phyloP scores from a whole-genome alignment of 2,113 vertebrate genomes.

The Pavo muticus region DNA sequence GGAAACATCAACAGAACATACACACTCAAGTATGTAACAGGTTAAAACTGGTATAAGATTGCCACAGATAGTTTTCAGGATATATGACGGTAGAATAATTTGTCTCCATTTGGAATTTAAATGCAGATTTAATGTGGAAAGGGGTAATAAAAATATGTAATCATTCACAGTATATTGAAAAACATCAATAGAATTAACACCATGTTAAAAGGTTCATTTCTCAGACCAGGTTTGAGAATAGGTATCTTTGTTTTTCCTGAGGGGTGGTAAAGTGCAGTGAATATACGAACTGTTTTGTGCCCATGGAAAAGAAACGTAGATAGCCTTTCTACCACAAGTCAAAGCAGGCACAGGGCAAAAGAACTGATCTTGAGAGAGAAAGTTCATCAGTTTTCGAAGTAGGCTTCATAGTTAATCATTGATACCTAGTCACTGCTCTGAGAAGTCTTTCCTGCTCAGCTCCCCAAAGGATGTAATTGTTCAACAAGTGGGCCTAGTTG shows the following conservation, averaged over 20 bases:
- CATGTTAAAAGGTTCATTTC: background rate
- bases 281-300: background rate
- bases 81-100: background rate
- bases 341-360: background rate
- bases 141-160: background rate
- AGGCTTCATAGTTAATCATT: background rate
- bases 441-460: background rate
- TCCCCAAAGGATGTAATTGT: background rate
- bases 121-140: background rate
- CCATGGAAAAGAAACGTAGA: background rate
- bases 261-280: background rate
- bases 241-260: background rate
- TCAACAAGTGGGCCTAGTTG: background rate
- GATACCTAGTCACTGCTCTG: background rate
- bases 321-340: fast-evolving
- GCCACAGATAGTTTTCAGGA: background rate
- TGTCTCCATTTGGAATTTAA: background rate
- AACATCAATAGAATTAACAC: background rate
- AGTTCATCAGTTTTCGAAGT: background rate
- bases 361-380: background rate
- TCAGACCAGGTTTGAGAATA: background rate
- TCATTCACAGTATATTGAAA: background rate
- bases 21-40: background rate
- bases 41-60: background rate
- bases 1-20: background rate